phyloP scores from a whole-genome alignment of 2,888 invertebrate species.

The Spisula subtruncata region DNA sequence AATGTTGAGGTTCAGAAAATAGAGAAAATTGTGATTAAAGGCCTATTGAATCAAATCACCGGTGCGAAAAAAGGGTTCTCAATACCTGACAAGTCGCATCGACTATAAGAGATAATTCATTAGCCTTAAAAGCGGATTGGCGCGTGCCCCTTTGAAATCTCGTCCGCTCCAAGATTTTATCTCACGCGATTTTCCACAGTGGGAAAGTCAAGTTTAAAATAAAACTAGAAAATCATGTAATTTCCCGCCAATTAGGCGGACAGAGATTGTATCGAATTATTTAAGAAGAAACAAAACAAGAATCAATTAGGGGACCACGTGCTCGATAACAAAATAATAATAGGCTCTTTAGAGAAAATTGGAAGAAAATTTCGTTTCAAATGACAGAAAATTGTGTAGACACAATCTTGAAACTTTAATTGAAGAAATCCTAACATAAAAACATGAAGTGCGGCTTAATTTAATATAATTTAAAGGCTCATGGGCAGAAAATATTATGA shows the following conservation, averaged over 20 bases:
- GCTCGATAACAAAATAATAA: conserved; percentile 66
- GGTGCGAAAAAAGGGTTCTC: conserved; percentile 37
- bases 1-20: neutral
- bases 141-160: conserved; percentile 72
- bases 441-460: neutral
- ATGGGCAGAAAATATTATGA: neutral
- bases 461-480: conserved; percentile 7
- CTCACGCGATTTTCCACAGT: conserved; percentile 63
- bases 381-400: conserved; percentile 44
- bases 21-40: conserved; percentile 28
- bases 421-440: neutral
- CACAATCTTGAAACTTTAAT: conserved; percentile 7
- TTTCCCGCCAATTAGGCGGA: conserved; percentile 69
- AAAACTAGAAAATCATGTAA: conserved; percentile 69
- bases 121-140: conserved; percentile 65
- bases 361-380: conserved; percentile 31
- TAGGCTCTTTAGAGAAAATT: conserved; percentile 45
- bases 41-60: conserved; percentile 43
- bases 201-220: conserved; percentile 65
- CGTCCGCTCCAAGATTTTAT: conserved; percentile 70
- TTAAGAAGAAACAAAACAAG: conserved; percentile 59
- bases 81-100: conserved; percentile 44
- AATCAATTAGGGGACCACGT: conserved; percentile 68
- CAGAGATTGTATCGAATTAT: conserved; percentile 70
- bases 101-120: conserved; percentile 63